These are phyloP conservation scores for Rhodophaea formosa DNA, from an alignment of 2,888 invertebrate genomes.

Conservation along the genomic window DNA sequence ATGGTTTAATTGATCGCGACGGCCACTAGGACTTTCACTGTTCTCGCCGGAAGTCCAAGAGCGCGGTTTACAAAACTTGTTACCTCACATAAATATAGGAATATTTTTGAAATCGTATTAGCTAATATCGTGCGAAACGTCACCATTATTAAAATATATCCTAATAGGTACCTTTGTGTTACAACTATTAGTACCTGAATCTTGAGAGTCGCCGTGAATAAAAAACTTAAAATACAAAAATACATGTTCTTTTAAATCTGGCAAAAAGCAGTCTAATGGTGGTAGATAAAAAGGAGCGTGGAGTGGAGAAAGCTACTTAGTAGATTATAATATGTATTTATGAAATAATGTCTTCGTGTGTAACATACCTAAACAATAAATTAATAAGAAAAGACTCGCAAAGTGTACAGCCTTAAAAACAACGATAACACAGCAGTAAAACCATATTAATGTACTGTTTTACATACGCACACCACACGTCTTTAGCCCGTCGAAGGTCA, in stretches of 20 bases:
- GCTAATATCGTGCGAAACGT: conserved; percentile 1
- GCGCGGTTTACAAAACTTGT: conserved; percentile 2
- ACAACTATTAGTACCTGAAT: not conserved
- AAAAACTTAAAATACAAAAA: no score
- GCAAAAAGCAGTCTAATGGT: no score
- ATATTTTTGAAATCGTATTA: conserved; percentile 9
- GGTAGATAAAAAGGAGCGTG: no score
- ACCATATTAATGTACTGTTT: not conserved
- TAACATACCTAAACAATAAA: no score
- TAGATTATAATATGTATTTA: no score
- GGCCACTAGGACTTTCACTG: conserved; percentile 24
- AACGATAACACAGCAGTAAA: not conserved
- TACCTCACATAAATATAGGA: conserved; percentile 5
- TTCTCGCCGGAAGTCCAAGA: conserved; percentile 6
- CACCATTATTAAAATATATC: not conserved
- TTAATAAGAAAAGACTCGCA: no score
- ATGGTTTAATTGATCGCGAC: conserved; percentile 21
- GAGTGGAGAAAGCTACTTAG: no score
- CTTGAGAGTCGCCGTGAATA: no score
- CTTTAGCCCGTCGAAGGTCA: conserved; percentile 15
- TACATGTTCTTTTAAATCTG: no score
- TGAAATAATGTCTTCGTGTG: no score
- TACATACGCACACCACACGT: not conserved
- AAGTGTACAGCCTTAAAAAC: not conserved
- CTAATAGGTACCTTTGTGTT: not conserved